Conservation (phyloP, 2,797 vertebrate genomes). For the Gymnocypris eckloni region DNA sequence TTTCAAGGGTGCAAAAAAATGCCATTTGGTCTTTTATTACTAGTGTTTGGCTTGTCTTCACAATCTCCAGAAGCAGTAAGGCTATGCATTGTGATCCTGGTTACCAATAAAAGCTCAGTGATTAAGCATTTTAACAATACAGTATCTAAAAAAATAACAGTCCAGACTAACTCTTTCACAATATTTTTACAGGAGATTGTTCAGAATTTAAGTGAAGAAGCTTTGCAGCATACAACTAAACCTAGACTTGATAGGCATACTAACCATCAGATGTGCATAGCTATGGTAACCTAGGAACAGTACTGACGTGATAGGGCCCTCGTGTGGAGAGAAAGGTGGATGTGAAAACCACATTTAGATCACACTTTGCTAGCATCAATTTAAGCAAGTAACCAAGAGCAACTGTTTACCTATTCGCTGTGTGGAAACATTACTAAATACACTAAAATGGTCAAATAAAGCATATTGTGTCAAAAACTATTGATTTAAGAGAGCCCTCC, state of each 20-base stretch:
- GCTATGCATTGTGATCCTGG: not conserved
- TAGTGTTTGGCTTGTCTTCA: not conserved
- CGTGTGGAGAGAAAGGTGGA: constrained; percentile 5
- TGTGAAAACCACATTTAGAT: not conserved
- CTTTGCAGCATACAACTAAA: not conserved
- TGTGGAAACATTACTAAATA: not conserved
- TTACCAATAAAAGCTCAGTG: not conserved
- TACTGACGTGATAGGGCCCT: constrained; percentile 14
- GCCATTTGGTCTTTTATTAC: not conserved
- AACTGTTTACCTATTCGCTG: not conserved
- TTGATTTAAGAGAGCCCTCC: not conserved
- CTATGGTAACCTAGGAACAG: not conserved
- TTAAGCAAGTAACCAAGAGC: not conserved
- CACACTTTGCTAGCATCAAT: not conserved
- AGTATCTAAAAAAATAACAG: not conserved
- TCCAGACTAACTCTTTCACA: not conserved
- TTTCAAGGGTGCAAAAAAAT: constrained; percentile 1
- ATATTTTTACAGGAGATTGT: not conserved
- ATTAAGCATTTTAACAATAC: not conserved
- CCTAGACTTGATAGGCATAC: constrained; percentile 2
- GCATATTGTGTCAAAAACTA: not conserved
- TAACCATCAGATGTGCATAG: not conserved
- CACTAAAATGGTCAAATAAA: not conserved
- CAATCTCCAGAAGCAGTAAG: not conserved
- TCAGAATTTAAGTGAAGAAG: not conserved